phyloP scores from a whole-genome alignment of 2,888 invertebrate genomes.

The Rhamnusium bicolor region DNA sequence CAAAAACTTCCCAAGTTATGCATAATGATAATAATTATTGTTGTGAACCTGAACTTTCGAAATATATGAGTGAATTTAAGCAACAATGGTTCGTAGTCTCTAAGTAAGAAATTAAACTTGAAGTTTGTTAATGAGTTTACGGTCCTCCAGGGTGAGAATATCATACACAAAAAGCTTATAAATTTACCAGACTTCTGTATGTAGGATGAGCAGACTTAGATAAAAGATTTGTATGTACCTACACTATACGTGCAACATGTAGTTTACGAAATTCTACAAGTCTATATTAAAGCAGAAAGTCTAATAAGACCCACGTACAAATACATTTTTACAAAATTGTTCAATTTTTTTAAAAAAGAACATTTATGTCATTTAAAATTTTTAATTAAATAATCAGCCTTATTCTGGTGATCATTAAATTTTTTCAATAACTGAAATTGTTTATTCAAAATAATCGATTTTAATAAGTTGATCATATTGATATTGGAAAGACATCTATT shows the following conservation, averaged over 20 bases:
- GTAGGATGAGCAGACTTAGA: background rate
- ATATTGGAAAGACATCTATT: too few species aligned
- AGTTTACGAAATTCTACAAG: too few species aligned
- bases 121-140: conserved; percentile 51
- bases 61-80: conserved; percentile 35
- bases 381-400: too few species aligned
- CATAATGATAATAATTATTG: conserved; percentile 39
- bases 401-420: too few species aligned
- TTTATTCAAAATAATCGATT: too few species aligned
- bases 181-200: conserved; percentile 7
- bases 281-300: too few species aligned
- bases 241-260: background rate
- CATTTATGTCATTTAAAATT: too few species aligned
- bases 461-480: too few species aligned
- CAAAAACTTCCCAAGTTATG: conserved; percentile 32
- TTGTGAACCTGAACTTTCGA: conserved; percentile 35
- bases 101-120: conserved; percentile 43
- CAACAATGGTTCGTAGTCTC: conserved; percentile 35
- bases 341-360: too few species aligned
- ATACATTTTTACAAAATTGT: too few species aligned
- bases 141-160: conserved; percentile 44
- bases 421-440: too few species aligned
- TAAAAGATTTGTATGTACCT: conserved; percentile 8
- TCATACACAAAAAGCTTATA: conserved; percentile 44
- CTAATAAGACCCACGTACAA: too few species aligned